Evolutionary conservation across 2,797 vertebrate species (phyloP).

Genomic region (Oreochromis mossambicus): DNA sequence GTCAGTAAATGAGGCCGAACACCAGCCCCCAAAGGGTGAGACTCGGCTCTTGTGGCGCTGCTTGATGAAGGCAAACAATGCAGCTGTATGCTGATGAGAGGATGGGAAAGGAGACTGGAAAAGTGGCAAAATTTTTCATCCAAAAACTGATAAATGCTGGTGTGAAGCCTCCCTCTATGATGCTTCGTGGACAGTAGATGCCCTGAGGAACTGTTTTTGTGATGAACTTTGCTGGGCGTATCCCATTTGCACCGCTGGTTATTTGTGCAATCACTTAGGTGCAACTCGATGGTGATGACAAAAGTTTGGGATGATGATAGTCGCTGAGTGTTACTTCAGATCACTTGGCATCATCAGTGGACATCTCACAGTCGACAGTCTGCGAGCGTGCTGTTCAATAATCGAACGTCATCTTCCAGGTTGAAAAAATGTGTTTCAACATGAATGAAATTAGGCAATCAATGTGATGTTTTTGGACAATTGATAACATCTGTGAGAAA

Average conservation of each 20-base stretch:
- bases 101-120: slow-evolving; percentile 7
- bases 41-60: slow-evolving; percentile 60
- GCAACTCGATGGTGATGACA: not conserved
- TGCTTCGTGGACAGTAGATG: not conserved
- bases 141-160: not conserved
- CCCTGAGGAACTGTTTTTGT: not conserved
- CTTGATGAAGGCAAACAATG: slow-evolving; percentile 66
- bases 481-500: not conserved
- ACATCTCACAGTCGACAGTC: not conserved
- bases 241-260: slow-evolving; percentile 2
- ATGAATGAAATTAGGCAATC: not conserved
- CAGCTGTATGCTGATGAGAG: slow-evolving; percentile 46
- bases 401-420: not conserved
- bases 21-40: slow-evolving; percentile 51
- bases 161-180: not conserved
- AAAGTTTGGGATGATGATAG: not conserved
- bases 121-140: not conserved
- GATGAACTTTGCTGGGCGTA: not conserved
- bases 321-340: not conserved
- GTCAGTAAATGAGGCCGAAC: slow-evolving; percentile 75
- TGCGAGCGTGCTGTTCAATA: not conserved
- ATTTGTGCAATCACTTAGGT: not conserved
- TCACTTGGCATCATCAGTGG: not conserved
- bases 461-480: not conserved
- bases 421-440: not conserved